Conservation (phyloP, 2,797 vertebrate genomes). For the Oreonectes daqikongensis region DNA sequence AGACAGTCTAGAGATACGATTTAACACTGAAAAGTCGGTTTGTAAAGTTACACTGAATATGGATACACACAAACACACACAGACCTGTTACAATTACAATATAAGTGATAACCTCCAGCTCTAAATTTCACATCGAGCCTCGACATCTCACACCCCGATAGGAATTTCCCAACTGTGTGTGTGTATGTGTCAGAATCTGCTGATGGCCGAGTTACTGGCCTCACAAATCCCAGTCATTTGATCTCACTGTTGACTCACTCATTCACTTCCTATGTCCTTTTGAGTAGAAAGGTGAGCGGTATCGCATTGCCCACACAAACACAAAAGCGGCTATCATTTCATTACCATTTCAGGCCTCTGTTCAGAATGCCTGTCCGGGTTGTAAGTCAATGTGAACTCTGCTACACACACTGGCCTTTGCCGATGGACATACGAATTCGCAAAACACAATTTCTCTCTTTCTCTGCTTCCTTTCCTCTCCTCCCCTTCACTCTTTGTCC, state of each 20-base stretch:
- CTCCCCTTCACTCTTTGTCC: conserved; percentile 21
- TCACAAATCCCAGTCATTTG: conserved; percentile 36
- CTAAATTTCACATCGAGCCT: conserved; percentile 59
- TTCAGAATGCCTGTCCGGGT: conserved; percentile 12
- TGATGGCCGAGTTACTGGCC: conserved; percentile 23
- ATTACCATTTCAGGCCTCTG: conserved; percentile 35
- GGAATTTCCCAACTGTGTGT: conserved; percentile 47
- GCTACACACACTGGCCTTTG: conserved; percentile 44
- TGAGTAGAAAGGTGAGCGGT: conserved; percentile 47
- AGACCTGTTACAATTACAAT: conserved; percentile 52
- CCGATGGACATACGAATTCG: conserved; percentile 35
- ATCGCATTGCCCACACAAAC: conserved; percentile 26
- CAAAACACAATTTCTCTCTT: conserved; percentile 27
- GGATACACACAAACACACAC: conserved; percentile 37
- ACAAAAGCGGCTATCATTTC: conserved; percentile 29
- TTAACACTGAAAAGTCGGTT: conserved; percentile 24
- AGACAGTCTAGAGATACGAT: not conserved
- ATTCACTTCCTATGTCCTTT: conserved; percentile 55
- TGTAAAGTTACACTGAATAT: conserved; percentile 27
- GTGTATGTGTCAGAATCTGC: conserved; percentile 41
- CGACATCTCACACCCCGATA: conserved; percentile 59
- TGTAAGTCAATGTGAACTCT: conserved; percentile 47
- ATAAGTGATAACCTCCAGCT: conserved; percentile 50
- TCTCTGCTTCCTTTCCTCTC: conserved; percentile 20
- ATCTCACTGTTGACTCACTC: conserved; percentile 52